Evolutionary conservation across 2,888 invertebrate genomes (phyloP), one percentile per base, ranked within the genome.

Genomic region (Dryobotodes eremita): DNA sequence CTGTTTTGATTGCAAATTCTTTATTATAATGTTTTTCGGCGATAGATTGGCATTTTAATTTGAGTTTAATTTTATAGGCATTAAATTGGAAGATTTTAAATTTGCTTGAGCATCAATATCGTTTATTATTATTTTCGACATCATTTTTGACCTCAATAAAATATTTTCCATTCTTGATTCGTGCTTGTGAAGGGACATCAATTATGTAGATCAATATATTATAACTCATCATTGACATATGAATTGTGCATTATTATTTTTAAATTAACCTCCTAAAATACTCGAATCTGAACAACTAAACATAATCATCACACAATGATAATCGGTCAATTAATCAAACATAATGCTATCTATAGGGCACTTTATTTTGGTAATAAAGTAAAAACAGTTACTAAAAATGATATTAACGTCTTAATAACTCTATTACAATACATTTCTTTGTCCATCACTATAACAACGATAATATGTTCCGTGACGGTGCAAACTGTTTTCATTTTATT

Each of bases 71-170:
- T 84, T 82, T 61, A 80, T 83, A 73, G 64, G 80, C 78, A 82
- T 83, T 77, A 80, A 85, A 88, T 88, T 83, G 79, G 75, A 78
- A 66, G 65, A 72, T 81, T 77, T 10, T 23, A 26, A 80, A 86
- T 82, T 75, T 76, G 36, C 69, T 70, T 26, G 62, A 66, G 50
- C 70, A 74, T 73, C 46, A 64, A 87, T 84, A 62, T 84, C 48
- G 62, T 70, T 79, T 76, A 73, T 77, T 55, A 75, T 74, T 26
- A 82, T 77, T 73, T 74, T 74, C 20, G 64, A 62, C 70, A 82
- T 70, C 13, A 65, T 80, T 75, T 74, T 66, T 82, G 79, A 84
- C 82, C 84, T 82, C 65, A 59, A 68, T 69, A 59, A 65, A 78
- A 65, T 73, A 71, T 82, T 46, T 79, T 75, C 15, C 53, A 83